Conservation (phyloP, 2,888 invertebrate species). For the Apamea anceps region DNA sequence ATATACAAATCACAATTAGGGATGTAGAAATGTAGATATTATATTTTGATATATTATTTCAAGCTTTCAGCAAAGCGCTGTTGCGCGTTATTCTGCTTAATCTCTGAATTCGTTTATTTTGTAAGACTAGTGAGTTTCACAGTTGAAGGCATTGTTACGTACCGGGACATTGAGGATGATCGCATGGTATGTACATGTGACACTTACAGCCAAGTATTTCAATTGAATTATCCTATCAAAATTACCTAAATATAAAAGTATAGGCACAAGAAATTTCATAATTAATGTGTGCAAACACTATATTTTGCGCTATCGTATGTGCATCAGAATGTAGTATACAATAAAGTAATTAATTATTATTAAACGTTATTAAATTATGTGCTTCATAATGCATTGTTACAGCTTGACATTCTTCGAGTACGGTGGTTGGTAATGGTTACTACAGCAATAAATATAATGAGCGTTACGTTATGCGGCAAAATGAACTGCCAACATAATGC, state of each 20-base stretch:
- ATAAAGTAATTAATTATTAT: constrained; percentile 61
- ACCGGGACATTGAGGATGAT: constrained; percentile 63
- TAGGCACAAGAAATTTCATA: constrained; percentile 89
- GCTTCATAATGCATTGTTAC: constrained; percentile 55
- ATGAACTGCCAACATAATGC: background rate
- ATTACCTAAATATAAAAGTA: constrained; percentile 86
- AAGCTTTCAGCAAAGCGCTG: constrained; percentile 43
- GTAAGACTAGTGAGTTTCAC: constrained; percentile 27
- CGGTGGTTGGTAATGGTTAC: background rate
- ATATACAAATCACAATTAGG: constrained; percentile 51
- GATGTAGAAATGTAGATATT: constrained; percentile 36
- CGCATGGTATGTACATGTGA: constrained; percentile 76
- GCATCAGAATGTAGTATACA: constrained; percentile 67
- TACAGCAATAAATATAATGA: constrained; percentile 8
- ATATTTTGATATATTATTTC: constrained; percentile 18
- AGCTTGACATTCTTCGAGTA: constrained; percentile 8
- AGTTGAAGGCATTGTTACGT: constrained; percentile 48
- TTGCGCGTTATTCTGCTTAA: constrained; percentile 13
- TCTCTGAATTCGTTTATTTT: constrained; percentile 24
- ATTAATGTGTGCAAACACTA: constrained; percentile 82
- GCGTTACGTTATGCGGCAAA: constrained; percentile 8
- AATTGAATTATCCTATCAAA: constrained; percentile 78
- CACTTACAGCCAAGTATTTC: constrained; percentile 67
- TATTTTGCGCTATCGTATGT: constrained; percentile 68
- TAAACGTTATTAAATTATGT: constrained; percentile 48